Evolutionary conservation across 2,888 invertebrate genomes (phyloP).

Genomic region (Zaprionus bogoriensis): DNA sequence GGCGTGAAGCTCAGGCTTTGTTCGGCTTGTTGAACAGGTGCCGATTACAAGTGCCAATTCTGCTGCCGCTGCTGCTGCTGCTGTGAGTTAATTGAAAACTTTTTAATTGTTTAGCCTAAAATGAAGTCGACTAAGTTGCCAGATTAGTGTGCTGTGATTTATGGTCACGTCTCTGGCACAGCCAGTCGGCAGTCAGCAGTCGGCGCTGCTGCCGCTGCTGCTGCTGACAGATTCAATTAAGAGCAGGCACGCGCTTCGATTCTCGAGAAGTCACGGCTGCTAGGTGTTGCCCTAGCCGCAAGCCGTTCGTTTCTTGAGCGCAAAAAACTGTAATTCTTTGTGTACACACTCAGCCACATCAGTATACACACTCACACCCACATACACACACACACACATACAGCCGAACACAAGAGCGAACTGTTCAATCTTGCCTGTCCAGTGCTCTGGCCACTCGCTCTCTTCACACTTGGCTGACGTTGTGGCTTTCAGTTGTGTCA

Average conservation of each 20-base stretch:
- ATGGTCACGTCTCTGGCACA: conserved; percentile 37
- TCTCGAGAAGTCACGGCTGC: too few relatives aligned
- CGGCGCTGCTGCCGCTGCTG: conserved; percentile 38
- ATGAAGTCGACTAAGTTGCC: conserved; percentile 52
- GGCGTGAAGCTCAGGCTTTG: conserved; percentile 38
- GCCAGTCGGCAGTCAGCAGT: too few relatives aligned
- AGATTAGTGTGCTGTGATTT: conserved; percentile 55
- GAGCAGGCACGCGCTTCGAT: conserved; percentile 38
- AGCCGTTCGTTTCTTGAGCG: conserved; percentile 32
- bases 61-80: conserved; percentile 24
- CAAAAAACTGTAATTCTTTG: conserved; percentile 50
- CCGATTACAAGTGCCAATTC: conserved; percentile 75
- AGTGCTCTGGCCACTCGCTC: conserved; percentile 11
- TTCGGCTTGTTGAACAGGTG: conserved; percentile 74
- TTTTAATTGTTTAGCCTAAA: conserved; percentile 69
- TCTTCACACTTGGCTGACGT: conserved; percentile 59
- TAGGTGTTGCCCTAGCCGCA: conserved; percentile 18
- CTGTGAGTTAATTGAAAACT: conserved; percentile 73
- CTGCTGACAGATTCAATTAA: conserved; percentile 74
- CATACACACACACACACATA: conserved; percentile 9
- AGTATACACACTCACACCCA: conserved; percentile 7
- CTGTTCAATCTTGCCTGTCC: conserved; percentile 34
- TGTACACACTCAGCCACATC: conserved; percentile 19
- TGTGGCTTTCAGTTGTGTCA: conserved; percentile 73
- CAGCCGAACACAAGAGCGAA: not conserved